Conservation (phyloP, 2,888 invertebrate species). For the Leistus spinibarbis region DNA sequence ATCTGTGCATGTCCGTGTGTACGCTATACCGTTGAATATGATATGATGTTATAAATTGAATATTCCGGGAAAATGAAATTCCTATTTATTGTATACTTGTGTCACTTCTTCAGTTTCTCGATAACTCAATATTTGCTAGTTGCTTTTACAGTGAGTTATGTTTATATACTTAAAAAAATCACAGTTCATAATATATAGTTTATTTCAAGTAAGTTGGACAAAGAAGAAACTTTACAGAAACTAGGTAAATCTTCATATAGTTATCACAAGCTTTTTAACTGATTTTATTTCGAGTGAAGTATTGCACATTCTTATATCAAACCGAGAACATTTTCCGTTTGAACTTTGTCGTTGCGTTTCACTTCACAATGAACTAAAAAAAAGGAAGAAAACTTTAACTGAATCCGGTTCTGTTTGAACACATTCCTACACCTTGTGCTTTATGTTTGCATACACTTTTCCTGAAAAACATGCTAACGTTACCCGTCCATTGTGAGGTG, state of each 20-base stretch:
- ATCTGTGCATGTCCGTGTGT: too few species aligned
- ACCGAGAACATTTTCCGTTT: background rate
- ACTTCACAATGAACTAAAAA: background rate
- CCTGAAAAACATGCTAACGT: slow-evolving; percentile 18
- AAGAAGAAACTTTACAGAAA: background rate
- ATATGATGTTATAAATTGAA: too few species aligned
- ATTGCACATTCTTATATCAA: background rate
- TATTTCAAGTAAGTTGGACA: background rate
- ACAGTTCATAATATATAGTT: background rate
- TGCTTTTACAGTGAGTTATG: too few species aligned
- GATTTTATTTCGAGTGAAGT: background rate
- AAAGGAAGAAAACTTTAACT: background rate
- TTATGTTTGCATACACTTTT: background rate
- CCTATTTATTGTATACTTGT: too few species aligned
- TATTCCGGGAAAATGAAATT: too few species aligned
- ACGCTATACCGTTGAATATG: too few species aligned
- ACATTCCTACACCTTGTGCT: background rate
- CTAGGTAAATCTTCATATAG: background rate
- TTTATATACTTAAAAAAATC: background rate
- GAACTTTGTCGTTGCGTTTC: background rate
- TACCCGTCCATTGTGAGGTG: slow-evolving; percentile 15
- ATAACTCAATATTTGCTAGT: too few species aligned
- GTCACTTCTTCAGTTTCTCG: too few species aligned
- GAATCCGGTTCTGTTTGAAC: background rate
- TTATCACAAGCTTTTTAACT: background rate